phyloP scores from a whole-genome alignment of 2,888 invertebrate species.

The Eupeodes luniger region DNA sequence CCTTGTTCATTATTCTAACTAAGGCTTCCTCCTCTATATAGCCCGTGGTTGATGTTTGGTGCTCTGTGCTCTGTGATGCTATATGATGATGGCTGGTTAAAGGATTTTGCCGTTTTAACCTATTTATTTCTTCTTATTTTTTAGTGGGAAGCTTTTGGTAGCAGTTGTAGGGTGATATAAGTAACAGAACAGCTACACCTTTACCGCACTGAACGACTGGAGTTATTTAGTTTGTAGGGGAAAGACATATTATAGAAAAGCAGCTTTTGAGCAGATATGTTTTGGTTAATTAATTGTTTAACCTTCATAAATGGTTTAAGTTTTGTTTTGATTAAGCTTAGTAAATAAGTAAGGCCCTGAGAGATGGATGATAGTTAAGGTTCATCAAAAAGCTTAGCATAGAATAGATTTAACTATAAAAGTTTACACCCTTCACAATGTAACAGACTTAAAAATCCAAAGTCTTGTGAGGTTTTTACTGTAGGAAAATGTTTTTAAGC shows the following conservation, averaged over 20 bases:
- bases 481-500: too few species aligned
- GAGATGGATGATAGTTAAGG: neutral
- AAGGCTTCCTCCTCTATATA: neutral
- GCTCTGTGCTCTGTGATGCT: neutral
- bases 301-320: slow-evolving; percentile 61
- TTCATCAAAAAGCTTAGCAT: too few species aligned
- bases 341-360: neutral
- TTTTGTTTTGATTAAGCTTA: slow-evolving; percentile 45
- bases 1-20: slow-evolving; percentile 33
- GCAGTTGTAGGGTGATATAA: neutral
- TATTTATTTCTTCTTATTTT: neutral
- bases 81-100: neutral
- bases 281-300: slow-evolving; percentile 68
- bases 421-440: too few species aligned
- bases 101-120: slow-evolving; percentile 31
- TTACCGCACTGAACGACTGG: neutral
- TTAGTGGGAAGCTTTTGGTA: neutral
- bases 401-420: too few species aligned
- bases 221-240: slow-evolving; percentile 28
- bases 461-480: too few species aligned
- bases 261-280: slow-evolving; percentile 54
- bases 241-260: neutral
- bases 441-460: too few species aligned
- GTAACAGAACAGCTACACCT: too few species aligned
- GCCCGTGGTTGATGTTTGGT: neutral